These are phyloP conservation scores for Tupiocoris notatus DNA, from an alignment of 2,888 invertebrate species.

Conservation along the genomic window DNA sequence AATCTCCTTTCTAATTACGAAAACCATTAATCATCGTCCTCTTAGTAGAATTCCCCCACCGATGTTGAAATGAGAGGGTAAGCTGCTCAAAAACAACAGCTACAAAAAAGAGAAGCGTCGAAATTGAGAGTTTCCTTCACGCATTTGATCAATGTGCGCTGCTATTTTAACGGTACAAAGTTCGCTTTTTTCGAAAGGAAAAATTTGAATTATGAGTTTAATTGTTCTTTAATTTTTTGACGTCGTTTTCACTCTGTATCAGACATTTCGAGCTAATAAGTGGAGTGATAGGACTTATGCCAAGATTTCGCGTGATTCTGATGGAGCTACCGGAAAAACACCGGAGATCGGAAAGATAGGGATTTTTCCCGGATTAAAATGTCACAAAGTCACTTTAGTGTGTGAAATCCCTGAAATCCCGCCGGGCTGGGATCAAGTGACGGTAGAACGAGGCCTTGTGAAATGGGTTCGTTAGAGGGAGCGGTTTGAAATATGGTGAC, in stretches of 20 bases:
- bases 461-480: not conserved
- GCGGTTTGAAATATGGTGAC: not conserved
- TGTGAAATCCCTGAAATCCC: not conserved
- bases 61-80: constrained; percentile 30
- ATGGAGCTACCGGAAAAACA: too few relatives aligned
- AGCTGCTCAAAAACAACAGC: constrained; percentile 1
- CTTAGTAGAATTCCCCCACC: constrained; percentile 12
- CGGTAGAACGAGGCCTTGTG: not conserved
- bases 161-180: too few relatives aligned
- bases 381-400: constrained; percentile 36
- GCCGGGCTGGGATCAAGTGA: not conserved
- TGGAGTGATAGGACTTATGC: too few relatives aligned
- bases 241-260: too few relatives aligned
- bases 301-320: too few relatives aligned
- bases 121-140: too few relatives aligned
- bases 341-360: constrained; percentile 5
- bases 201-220: too few relatives aligned
- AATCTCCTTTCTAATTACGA: constrained; percentile 30
- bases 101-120: too few relatives aligned
- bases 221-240: too few relatives aligned
- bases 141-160: too few relatives aligned
- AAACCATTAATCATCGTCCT: constrained; percentile 33
- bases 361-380: constrained; percentile 31
- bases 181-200: too few relatives aligned
- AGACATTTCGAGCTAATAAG: too few relatives aligned